Percentiles rank a stretch among this genome's conserved stretches.
Evolutionary conservation across 2,113 vertebrate species (phyloP).

Genomic region (Eurystomus gularis): DNA sequence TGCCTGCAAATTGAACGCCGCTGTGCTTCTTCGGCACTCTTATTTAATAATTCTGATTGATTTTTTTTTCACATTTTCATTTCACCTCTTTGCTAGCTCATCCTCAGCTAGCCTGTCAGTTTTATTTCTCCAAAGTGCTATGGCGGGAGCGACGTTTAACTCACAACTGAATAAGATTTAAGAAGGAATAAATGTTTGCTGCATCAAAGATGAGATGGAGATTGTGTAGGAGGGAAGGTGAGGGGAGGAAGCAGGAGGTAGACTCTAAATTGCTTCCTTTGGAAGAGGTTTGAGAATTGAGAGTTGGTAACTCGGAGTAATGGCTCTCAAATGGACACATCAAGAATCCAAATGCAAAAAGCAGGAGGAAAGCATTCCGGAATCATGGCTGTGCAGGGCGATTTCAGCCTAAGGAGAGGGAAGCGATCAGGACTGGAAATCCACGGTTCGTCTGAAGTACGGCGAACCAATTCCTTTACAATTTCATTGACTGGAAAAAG

Average conservation of each 20-base stretch:
- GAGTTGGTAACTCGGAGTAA: background rate
- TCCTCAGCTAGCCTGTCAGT: background rate
- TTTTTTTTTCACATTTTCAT: background rate
- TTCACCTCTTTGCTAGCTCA: background rate
- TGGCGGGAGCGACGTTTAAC: background rate
- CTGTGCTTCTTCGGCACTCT: background rate
- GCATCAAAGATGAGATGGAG: background rate
- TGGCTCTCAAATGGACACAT: background rate
- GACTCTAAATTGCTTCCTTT: conserved; percentile 17
- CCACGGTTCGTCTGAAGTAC: background rate
- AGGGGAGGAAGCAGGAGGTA: background rate
- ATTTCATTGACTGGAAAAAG: background rate
- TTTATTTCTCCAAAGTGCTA: conserved; percentile 33
- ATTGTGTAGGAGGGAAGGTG: background rate
- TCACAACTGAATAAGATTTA: background rate
- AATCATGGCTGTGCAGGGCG: background rate
- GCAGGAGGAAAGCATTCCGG: background rate
- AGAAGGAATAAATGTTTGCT: conserved; percentile 11
- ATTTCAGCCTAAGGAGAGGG: background rate
- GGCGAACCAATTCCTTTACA: background rate
- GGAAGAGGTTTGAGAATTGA: conserved; percentile 1
- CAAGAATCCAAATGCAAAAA: background rate
- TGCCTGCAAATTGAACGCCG: background rate
- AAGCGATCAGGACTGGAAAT: background rate
- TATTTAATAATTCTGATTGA: background rate